phyloP scores from a whole-genome alignment of 2,797 vertebrate species.

The Strix occidentalis region DNA sequence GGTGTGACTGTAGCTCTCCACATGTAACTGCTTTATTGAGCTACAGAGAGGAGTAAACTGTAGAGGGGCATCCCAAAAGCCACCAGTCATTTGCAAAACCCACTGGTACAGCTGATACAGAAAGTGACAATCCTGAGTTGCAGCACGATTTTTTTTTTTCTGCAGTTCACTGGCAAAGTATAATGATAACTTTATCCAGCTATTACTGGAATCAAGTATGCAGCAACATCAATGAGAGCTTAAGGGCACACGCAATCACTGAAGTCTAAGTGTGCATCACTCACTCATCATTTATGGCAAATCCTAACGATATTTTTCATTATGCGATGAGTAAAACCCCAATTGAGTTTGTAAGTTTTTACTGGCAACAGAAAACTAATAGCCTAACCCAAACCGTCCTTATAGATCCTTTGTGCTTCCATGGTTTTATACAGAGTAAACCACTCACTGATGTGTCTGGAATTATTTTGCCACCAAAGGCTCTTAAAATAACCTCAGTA shows the following conservation, averaged over 20 bases:
- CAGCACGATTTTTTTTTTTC: rapidly evolving
- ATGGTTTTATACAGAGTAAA: not conserved
- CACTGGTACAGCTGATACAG: not conserved
- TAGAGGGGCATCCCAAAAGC: not conserved
- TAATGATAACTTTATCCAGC: not conserved
- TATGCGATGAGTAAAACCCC: not conserved
- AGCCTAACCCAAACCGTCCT: not conserved
- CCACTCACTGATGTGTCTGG: not conserved
- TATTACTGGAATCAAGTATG: not conserved
- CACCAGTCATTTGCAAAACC: not conserved
- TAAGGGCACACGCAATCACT: not conserved
- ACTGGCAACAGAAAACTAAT: not conserved
- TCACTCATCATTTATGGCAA: not conserved
- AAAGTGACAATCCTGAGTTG: not conserved
- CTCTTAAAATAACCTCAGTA: not conserved
- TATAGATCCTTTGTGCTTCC: not conserved
- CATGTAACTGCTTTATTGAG: rapidly evolving
- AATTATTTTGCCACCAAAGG: not conserved
- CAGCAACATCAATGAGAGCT: not conserved
- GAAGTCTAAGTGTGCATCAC: not conserved
- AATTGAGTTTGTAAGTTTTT: not conserved
- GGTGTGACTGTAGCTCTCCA: not conserved
- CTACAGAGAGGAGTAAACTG: not conserved
- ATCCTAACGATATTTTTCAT: not conserved
- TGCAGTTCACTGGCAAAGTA: not conserved